These are phyloP conservation scores for Prochilodus magdalenae DNA, from an alignment of 2,113 vertebrate genomes.

Conservation along the genomic window DNA sequence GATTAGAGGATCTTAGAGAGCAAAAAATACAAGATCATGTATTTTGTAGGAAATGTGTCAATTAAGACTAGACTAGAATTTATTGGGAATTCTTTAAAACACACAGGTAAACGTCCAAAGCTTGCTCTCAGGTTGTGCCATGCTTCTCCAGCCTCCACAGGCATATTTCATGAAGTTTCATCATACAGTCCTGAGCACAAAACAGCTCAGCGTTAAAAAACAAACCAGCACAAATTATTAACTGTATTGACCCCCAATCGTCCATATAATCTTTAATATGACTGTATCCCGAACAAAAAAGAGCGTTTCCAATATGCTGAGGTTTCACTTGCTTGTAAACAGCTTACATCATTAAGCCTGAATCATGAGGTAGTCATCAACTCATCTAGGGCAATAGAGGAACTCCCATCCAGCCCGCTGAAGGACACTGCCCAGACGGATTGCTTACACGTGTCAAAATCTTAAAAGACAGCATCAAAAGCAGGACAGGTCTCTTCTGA, in stretches of 20 bases:
- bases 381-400: no score
- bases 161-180: conserved; percentile 31
- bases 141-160: background rate
- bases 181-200: background rate
- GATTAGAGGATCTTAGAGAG: no score
- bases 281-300: background rate
- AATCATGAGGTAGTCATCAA: background rate
- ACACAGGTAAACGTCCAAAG: background rate
- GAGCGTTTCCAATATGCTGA: background rate
- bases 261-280: background rate
- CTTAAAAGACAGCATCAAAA: background rate
- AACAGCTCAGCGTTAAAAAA: background rate
- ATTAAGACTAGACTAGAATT: no score
- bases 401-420: conserved; percentile 4
- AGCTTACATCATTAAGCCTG: conserved; percentile 4
- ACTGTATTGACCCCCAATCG: background rate
- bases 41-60: no score
- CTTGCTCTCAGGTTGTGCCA: background rate
- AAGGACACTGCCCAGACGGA: background rate
- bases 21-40: no score
- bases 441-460: background rate
- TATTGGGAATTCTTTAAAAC: background rate
- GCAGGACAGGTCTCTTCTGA: background rate
- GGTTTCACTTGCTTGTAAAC: background rate
- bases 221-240: background rate